Percentiles rank a stretch among this genome's conserved stretches.
These are phyloP conservation scores for Eristalinus sepulchralis DNA, from an alignment of 2,888 invertebrate species.

Conservation along the genomic window DNA sequence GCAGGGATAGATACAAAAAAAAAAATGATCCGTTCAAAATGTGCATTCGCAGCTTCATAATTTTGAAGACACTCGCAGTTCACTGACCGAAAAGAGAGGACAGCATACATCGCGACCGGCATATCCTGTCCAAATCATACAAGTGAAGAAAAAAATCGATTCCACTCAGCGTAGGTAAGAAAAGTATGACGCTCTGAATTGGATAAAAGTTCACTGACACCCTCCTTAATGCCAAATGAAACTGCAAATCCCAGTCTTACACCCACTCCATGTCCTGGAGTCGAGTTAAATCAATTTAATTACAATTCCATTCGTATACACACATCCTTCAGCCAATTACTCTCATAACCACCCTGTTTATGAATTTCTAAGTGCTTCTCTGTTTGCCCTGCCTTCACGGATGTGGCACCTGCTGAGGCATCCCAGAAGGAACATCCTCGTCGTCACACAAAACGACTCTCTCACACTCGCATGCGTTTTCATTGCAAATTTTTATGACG, in stretches of 20 bases:
- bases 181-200: no score
- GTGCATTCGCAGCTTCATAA: no score
- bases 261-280: background rate
- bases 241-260: background rate
- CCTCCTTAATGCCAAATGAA: background rate
- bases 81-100: no score
- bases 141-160: no score
- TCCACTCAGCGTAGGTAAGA: no score
- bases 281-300: conserved; percentile 35
- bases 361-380: conserved; percentile 36
- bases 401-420: conserved; percentile 35
- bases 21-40: no score
- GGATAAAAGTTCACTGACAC: background rate
- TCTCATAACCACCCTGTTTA: conserved; percentile 16
- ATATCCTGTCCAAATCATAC: no score
- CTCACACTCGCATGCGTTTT: background rate
- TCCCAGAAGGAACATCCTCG: conserved; percentile 29
- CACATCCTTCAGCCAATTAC: conserved; percentile 34
- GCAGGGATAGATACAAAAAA: no score
- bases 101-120: no score
- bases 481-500: conserved; percentile 3
- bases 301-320: background rate
- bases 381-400: background rate
- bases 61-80: no score
- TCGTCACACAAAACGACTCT: conserved; percentile 11